Evolutionary conservation across 2,888 invertebrate species (phyloP), one percentile per base, ranked within the genome.

Genomic region (Julus scandinavius): DNA sequence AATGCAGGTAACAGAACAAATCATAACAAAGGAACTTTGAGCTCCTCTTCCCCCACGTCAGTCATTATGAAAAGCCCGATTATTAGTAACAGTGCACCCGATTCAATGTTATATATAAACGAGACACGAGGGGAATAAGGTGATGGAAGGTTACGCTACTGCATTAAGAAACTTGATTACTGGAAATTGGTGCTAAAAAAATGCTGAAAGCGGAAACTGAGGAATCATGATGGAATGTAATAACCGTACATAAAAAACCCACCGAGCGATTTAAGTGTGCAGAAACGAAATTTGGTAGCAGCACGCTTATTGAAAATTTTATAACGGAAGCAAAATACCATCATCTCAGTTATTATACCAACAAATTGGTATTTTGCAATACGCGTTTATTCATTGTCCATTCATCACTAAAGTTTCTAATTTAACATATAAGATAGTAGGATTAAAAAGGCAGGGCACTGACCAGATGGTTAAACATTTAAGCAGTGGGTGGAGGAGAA

Each of bases 401-500:
- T 15, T 54, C 54, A 54, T 54, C 15, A 54, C 15, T 54, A 2
- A 54, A 54, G 54, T 54, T 54, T 54, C 4, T 54, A 54, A 54
- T 54, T 54, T 54, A 54, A 54, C 41, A 45, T 45, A 6, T 5
- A 6, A 45, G 6, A 45, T 2, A 45, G 41, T 2, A 6, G 41
- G 41, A 72, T 20, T 5, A 72, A 72, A 20, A 20, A 6, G 29
- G 7, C 20, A 72, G 72, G 72, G 72, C 72, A 72, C 72, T 72
- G 72, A 72, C 72, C 72, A 72, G 29, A 72, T 72, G 29, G n/a
- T 20, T 72, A n/a, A 72, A 72, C 72, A 17, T 58, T 29, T 72
- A 9, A 29, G 72, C 29, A 72, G 72, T 72, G 72, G 72, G 72
- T 72, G 72, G 72, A 72, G 7, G 5, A 29, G 29, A 45, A 45